phyloP scores from a whole-genome alignment of 2,113 vertebrate genomes.

The Oncorhynchus gorbuscha region DNA sequence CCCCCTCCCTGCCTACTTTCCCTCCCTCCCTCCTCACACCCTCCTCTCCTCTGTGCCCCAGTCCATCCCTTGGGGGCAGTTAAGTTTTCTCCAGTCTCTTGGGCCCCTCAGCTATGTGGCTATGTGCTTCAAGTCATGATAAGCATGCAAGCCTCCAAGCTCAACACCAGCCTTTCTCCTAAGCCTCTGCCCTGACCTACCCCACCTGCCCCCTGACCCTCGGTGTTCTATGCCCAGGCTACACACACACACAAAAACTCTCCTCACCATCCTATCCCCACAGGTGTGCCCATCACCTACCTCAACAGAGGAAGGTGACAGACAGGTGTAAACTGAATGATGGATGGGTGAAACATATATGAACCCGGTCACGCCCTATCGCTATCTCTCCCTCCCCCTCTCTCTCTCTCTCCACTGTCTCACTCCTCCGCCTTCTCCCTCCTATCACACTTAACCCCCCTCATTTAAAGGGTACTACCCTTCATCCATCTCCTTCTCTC shows the following conservation, averaged over 20 bases:
- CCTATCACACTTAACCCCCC: not conserved
- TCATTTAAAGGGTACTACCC: not conserved
- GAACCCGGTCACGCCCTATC: not conserved
- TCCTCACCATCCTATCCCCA: conserved; percentile 34
- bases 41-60: no score
- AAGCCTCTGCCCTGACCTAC: conserved; percentile 38
- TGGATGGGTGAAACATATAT: conserved; percentile 8
- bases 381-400: not conserved
- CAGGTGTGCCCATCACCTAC: conserved; percentile 43
- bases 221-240: conserved; percentile 18
- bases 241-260: not conserved
- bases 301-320: conserved; percentile 27
- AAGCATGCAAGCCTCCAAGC: conserved; percentile 54
- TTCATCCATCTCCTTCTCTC: not conserved
- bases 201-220: conserved; percentile 14
- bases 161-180: conserved; percentile 27
- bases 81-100: conserved; percentile 54
- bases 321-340: conserved; percentile 15
- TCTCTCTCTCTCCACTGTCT: not conserved
- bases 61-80: conserved; percentile 14
- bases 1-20: not conserved
- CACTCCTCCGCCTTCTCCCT: not conserved
- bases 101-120: conserved; percentile 31
- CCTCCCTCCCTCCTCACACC: no score
- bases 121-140: conserved; percentile 49